phyloP scores from a whole-genome alignment of 2,888 invertebrate species.

The Anagyrus pseudococci region DNA sequence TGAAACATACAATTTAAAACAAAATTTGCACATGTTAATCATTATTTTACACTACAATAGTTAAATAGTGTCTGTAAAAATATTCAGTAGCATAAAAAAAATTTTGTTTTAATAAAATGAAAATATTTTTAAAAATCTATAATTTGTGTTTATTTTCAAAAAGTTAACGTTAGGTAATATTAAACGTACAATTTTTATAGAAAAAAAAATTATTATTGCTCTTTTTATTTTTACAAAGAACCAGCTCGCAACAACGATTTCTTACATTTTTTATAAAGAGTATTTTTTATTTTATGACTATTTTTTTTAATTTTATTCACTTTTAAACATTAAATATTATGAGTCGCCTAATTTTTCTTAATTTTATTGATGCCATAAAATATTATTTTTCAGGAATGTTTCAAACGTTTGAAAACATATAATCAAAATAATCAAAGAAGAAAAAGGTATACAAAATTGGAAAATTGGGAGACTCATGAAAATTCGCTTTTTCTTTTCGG shows the following conservation, averaged over 20 bases:
- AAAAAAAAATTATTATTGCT: slow-evolving; percentile 13
- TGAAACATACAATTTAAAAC: not conserved
- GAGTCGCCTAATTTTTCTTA: slow-evolving; percentile 12
- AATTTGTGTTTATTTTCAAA: not conserved
- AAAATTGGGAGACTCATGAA: slow-evolving; percentile 15
- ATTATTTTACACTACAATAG: too few relatives aligned
- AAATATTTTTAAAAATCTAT: slow-evolving; percentile 1
- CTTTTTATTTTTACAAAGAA: slow-evolving; percentile 7
- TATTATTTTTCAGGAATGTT: slow-evolving; percentile 5
- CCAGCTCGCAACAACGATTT: slow-evolving; percentile 9
- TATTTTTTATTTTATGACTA: not conserved
- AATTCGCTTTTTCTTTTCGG: not conserved
- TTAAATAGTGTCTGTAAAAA: not conserved
- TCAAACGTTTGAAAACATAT: slow-evolving; percentile 6
- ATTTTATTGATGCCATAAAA: not conserved
- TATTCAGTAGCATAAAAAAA: not conserved
- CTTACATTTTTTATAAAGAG: slow-evolving; percentile 6
- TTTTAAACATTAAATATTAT: slow-evolving; percentile 8
- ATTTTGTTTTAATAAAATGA: slow-evolving; percentile 7
- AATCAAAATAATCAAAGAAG: not conserved
- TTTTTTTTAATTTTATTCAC: slow-evolving; percentile 15
- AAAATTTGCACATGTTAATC: not conserved
- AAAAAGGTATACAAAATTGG: not conserved
- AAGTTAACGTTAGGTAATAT: not conserved
- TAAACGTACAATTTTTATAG: slow-evolving; percentile 12